phyloP scores from a whole-genome alignment of 2,113 vertebrate genomes.

The Gavia stellata region DNA sequence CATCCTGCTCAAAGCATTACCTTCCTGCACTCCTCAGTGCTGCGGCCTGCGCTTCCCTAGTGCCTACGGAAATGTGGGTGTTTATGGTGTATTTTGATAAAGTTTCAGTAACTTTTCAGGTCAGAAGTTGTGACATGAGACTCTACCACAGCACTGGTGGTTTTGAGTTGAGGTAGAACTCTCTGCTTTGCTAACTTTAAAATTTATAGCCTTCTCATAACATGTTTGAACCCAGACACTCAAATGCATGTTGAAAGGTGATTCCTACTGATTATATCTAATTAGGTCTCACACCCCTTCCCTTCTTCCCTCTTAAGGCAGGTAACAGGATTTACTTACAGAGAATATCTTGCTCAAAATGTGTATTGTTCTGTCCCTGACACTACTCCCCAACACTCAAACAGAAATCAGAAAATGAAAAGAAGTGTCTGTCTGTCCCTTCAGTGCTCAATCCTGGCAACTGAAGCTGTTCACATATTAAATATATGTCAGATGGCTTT shows the following conservation, averaged over 20 bases:
- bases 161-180: background rate
- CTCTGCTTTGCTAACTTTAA: background rate
- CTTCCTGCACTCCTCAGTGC: background rate
- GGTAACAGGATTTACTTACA: background rate
- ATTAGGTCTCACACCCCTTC: background rate
- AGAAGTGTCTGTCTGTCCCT: no score
- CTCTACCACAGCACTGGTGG: background rate
- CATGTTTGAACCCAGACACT: no score
- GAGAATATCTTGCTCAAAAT: background rate
- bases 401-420: background rate
- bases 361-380: background rate
- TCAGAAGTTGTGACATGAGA: background rate
- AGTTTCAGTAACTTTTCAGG: background rate
- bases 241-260: rapidly evolving
- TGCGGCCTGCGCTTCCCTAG: background rate
- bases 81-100: background rate
- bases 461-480: background rate
- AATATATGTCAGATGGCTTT: background rate
- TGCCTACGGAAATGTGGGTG: rapidly evolving
- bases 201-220: background rate
- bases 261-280: background rate
- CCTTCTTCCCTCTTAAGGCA: background rate
- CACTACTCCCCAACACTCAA: background rate
- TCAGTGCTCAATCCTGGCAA: background rate
- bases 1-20: background rate